Conservation (phyloP, 1,140 invertebrate genomes). For the Tyrophagus putrescentiae region DNA sequence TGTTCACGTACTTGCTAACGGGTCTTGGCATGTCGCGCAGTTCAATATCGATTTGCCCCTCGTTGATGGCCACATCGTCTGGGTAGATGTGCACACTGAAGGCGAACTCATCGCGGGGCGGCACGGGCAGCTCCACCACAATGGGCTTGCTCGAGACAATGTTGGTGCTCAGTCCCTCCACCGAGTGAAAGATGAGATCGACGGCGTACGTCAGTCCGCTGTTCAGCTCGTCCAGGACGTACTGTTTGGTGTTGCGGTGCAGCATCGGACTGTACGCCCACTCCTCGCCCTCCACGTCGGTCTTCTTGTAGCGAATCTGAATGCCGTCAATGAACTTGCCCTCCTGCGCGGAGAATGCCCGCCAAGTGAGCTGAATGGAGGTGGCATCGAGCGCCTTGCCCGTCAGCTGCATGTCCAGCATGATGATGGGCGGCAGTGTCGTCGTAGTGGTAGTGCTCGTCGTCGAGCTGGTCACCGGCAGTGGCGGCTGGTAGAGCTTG, state of each 20-base stretch:
- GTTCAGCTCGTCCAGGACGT: conserved; percentile 52
- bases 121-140: conserved; percentile 41
- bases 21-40: conserved; percentile 65
- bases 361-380: conserved; percentile 59
- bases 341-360: conserved; percentile 60
- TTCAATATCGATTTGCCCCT: conserved; percentile 37
- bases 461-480: conserved; percentile 5
- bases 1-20: conserved; percentile 75
- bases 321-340: conserved; percentile 56
- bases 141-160: conserved; percentile 51
- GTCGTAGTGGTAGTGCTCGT: conserved; percentile 35
- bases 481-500: conserved; percentile 23
- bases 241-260: conserved; percentile 54
- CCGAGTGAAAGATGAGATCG: conserved; percentile 57
- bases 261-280: conserved; percentile 51
- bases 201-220: conserved; percentile 56
- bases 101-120: conserved; percentile 48
- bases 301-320: conserved; percentile 48
- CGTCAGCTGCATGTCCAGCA: conserved; percentile 51
- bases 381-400: conserved; percentile 57
- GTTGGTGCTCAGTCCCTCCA: conserved; percentile 51
- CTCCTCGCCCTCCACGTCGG: conserved; percentile 28
- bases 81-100: conserved; percentile 52
- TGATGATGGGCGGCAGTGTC: conserved; percentile 47
- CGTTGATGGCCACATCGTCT: conserved; percentile 51